Percentiles rank a stretch among this genome's conserved stretches.
These are phyloP conservation scores for Diaphora mendica DNA, from an alignment of 2,888 invertebrate genomes.

Conservation along the genomic window DNA sequence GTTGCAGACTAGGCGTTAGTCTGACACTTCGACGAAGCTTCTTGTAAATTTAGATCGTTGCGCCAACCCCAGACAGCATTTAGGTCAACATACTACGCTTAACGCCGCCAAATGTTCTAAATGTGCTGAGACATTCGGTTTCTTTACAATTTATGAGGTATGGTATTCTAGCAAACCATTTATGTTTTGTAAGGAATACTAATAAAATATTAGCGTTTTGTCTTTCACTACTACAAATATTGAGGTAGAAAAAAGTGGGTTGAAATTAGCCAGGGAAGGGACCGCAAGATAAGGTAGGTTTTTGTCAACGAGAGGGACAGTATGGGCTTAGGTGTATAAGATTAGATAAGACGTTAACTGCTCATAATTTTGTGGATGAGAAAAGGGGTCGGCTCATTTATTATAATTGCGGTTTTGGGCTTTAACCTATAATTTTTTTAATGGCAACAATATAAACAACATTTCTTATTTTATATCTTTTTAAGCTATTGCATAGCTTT, in stretches of 20 bases:
- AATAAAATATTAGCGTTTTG: conserved; percentile 16
- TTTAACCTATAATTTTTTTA: conserved; percentile 12
- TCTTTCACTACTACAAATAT: neutral
- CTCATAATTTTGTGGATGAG: conserved; percentile 20
- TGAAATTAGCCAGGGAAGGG: conserved; percentile 11
- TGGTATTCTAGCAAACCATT: conserved; percentile 22
- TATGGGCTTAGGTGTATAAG: conserved; percentile 10
- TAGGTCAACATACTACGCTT: conserved; percentile 56
- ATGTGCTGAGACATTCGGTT: conserved; percentile 41
- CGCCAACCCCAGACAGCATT: conserved; percentile 50
- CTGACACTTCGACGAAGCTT: conserved; percentile 55
- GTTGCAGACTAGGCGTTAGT: conserved; percentile 57
- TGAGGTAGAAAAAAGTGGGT: conserved; percentile 10
- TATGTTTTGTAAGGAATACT: conserved; percentile 20
- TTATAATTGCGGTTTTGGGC: conserved; percentile 18
- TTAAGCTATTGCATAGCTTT: too few species aligned
- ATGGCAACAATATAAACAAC: neutral
- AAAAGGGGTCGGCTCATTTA: conserved; percentile 19
- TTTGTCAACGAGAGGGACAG: conserved; percentile 17
- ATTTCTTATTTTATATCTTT: neutral
- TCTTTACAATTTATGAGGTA: conserved; percentile 34
- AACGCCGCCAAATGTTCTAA: conserved; percentile 36
- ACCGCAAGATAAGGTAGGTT: conserved; percentile 13
- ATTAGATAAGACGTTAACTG: conserved; percentile 28
- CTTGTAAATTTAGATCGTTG: conserved; percentile 58